Conservation (phyloP, 2,113 vertebrate species). For the Scomber japonicus region DNA sequence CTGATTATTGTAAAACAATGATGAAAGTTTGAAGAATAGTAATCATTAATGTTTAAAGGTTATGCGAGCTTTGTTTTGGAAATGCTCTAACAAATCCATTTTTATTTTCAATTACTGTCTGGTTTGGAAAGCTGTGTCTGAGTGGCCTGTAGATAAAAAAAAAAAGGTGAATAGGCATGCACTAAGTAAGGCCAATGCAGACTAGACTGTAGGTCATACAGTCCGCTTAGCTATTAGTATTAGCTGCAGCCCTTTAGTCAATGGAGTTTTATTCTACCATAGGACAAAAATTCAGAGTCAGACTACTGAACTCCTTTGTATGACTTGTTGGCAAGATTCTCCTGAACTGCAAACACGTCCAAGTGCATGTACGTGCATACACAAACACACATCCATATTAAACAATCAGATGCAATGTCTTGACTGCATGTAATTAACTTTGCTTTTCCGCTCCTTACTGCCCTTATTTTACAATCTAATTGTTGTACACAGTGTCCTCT, state of each 20-base stretch:
- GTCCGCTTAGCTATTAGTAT: too few relatives aligned
- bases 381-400: neutral
- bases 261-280: neutral
- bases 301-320: neutral
- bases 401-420: constrained; percentile 29
- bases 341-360: too few relatives aligned
- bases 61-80: neutral
- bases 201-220: neutral
- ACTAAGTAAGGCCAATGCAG: neutral
- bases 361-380: neutral
- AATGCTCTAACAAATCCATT: neutral
- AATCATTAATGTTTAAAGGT: neutral
- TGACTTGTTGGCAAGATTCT: constrained; percentile 1
- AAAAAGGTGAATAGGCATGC: neutral
- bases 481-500: constrained; percentile 39
- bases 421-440: constrained; percentile 33
- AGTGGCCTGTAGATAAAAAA: neutral
- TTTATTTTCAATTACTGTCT: neutral
- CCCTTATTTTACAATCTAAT: constrained; percentile 51
- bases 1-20: too few relatives aligned
- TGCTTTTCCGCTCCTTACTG: neutral
- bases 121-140: neutral
- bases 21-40: too few relatives aligned
- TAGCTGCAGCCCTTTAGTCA: neutral
- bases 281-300: neutral